Evolutionary conservation across 2,113 vertebrate genomes (phyloP).

Genomic region (Vicugna pacos): DNA sequence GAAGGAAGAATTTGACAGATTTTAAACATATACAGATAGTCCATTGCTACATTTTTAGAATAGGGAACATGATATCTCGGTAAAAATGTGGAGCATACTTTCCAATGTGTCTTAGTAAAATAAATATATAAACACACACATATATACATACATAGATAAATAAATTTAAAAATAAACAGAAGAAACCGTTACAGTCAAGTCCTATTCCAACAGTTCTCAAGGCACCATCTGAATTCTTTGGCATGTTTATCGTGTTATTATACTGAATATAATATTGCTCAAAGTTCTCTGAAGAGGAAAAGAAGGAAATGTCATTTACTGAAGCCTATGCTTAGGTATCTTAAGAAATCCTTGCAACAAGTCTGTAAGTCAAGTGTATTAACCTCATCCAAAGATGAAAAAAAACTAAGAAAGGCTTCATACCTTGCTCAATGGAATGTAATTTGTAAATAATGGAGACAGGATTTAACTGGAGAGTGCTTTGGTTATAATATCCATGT

Average conservation of each 20-base stretch:
- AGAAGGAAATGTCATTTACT: neutral
- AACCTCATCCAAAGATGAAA: neutral
- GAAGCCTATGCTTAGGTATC: neutral
- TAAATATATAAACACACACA: neutral
- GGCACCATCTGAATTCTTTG: neutral
- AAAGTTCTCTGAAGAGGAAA: neutral
- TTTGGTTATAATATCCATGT: neutral
- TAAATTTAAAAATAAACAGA: neutral
- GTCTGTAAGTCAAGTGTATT: neutral
- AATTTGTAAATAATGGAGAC: neutral
- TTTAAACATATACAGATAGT: slow-evolving; percentile 9
- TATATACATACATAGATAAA: no score
- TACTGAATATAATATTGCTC: neutral
- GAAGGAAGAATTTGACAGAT: slow-evolving; percentile 49
- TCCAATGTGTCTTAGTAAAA: slow-evolving; percentile 1
- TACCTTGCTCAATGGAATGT: neutral
- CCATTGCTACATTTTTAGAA: slow-evolving; percentile 10
- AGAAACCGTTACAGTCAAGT: neutral
- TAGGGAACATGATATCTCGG: slow-evolving; percentile 19
- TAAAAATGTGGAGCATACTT: slow-evolving; percentile 4
- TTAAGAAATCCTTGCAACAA: neutral
- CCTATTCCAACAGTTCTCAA: neutral
- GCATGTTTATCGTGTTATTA: neutral
- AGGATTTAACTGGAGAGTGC: neutral
- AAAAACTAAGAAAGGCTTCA: neutral